Base-by-base conservation (phyloP, 2,888 invertebrate species). In the Perithous albicinctus region DNA sequence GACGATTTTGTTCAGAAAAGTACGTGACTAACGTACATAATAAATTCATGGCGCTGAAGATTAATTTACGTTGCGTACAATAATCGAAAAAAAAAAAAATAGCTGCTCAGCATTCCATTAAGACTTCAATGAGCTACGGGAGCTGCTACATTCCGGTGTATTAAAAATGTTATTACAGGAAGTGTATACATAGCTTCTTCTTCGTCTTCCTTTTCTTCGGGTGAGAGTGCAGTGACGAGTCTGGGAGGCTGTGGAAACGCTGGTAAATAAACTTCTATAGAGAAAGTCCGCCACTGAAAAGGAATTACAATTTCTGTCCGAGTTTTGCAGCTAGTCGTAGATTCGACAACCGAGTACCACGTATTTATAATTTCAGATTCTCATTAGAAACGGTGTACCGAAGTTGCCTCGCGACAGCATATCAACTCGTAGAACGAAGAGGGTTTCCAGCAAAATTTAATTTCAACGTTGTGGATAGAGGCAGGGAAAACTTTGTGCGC, bases 311-410 rank as follows among this genome's bases (percentile, higher is more conserved):
- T 29, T 51, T 51, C 43, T 8, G 66, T 67, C 20, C 12, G 32
- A 20, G 20, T 41, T 29, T 32, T 23, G 5, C 18, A 41, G 56
- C 23, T 43, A 59, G 48, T 35, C 46, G 23, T 20, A 35, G 15
- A 67, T 67, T 20, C 35, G 20, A 35, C 46, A 12, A 26, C 43
- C 26, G 61, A 46, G 51, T 12, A 51, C 41, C 23, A 63, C 32
- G 61, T 63, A 63, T 63, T 77, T 41, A 69, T 77, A 70, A 69
- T 77, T 69, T 63, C 56, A 69, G 51, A 69, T 51, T 77, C 69
- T 69, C 77, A 69, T 77, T 77, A 63, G 41, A 41, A 63, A 29
- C 51, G n/a, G 56, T 59, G 43, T 48, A 38, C 67, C 59, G 8
- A 15, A 59, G 67, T 23, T 29, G 15, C 35, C n/a, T 54, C 38